Evolutionary conservation across 2,113 vertebrate species (phyloP), one percentile per base, ranked within the genome.

Genomic region (Peucedramus taeniatus): DNA sequence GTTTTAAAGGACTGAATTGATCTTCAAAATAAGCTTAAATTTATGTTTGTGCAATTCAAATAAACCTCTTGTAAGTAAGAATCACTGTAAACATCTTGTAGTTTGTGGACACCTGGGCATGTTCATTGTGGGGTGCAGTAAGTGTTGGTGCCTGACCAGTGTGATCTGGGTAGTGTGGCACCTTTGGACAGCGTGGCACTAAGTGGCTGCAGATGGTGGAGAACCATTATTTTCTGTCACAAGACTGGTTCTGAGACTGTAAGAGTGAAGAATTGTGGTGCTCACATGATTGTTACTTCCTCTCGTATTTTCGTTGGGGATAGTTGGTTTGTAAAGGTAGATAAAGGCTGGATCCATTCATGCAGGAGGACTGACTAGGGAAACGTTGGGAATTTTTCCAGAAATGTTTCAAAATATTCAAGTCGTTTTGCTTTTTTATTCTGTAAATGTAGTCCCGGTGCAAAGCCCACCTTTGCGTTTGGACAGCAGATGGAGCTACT

Each of bases 401-500:
- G 37, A 56, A 57, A 39, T 37, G 16, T 15, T 93, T 84, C 23
- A 27, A 65, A 45, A 57, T 61, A 21, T 18, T 89, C 22, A 51
- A 35, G 18, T 76, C 1, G 8, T 4, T 69, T 59, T 79, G 22
- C 11, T 39, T 49, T 49, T 63, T 50, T 40, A 16, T 31, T 64
- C 18, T 56, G 27, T 59, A 40, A 50, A 35, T 13, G 15, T 10
- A 45, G 86, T 39, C 16, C 39, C 14, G 50, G 8, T 39, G 37
- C 40, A 15, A 88, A 90, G 19, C 37, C 44, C 12, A 5, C 13
- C 13, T 50, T 87, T 57, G 35, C 10, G 20, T 82, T 42, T 61
- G 61, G 51, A 42, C 97, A 93, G 91, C 69, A 97, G 97, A 76
- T 96, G 96, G 96, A 89, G 87, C 90, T 95, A 60, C 82, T 89